Conservation (phyloP, 1,140 invertebrate genomes). For the Brachionus manjavacas region DNA sequence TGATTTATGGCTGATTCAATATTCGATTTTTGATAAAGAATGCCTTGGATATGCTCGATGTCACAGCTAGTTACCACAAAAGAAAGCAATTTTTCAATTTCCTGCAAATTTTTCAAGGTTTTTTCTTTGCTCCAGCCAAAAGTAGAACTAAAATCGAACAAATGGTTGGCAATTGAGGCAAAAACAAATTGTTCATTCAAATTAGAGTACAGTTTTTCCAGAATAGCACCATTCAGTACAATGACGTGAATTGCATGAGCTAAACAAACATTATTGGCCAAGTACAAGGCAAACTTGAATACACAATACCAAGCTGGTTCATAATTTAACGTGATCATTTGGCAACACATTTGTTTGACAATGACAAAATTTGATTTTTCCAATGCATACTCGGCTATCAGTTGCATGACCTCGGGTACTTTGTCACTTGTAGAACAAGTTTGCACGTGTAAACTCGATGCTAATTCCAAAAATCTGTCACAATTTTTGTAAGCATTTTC, state of each 20-base stretch:
- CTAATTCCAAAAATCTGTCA: constrained; percentile 21
- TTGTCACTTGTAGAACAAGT: not conserved
- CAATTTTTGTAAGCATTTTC: constrained; percentile 16
- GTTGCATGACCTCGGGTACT: not conserved
- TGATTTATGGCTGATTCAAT: not conserved
- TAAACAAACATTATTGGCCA: not conserved
- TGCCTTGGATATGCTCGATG: not conserved
- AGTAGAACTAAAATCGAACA: not conserved
- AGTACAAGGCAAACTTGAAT: not conserved
- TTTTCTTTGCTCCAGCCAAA: constrained; percentile 9
- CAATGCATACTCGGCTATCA: constrained; percentile 28
- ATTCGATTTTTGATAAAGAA: constrained; percentile 11
- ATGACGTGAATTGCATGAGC: not conserved
- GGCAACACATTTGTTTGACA: constrained; percentile 1
- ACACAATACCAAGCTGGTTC: constrained; percentile 35
- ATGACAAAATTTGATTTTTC: constrained; percentile 3
- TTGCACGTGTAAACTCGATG: not conserved
- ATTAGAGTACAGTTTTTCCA: not conserved
- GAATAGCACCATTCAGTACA: not conserved
- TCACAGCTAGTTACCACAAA: constrained; percentile 13
- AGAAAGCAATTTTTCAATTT: not conserved
- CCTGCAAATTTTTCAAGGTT: not conserved
- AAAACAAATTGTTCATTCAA: not conserved
- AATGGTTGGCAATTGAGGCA: not conserved
- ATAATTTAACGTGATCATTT: not conserved